These are phyloP conservation scores for Neolamprologus sp. DNA, from an alignment of 2,113 vertebrate species.

Conservation along the genomic window DNA sequence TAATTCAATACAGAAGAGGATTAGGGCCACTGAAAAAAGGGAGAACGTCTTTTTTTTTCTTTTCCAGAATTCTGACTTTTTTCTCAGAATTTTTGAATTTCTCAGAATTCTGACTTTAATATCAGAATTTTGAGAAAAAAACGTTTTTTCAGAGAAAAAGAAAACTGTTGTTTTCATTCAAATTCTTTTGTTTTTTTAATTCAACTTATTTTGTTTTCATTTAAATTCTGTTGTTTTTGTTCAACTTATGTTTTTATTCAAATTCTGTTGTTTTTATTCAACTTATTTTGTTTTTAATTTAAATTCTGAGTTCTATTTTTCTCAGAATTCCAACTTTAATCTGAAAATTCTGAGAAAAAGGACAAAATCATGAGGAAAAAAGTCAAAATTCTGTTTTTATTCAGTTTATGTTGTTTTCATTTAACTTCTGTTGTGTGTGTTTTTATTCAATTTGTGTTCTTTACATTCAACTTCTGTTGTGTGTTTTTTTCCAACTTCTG, in stretches of 20 bases:
- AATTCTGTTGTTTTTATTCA: neutral
- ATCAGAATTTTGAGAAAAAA: neutral
- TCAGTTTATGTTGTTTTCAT: neutral
- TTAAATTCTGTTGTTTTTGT: neutral
- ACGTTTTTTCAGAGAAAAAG: neutral
- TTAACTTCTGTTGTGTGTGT: neutral
- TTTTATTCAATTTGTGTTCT: neutral
- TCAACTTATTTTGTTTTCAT: neutral
- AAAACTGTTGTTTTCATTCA: neutral
- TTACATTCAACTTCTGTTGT: neutral
- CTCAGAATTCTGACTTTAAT: neutral
- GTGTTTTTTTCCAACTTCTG: neutral
- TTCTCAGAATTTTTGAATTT: neutral
- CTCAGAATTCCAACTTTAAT: neutral
- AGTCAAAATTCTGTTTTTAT: neutral
- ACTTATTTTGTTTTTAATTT: neutral
- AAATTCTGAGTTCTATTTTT: neutral
- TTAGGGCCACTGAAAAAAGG: neutral
- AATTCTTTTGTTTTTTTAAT: neutral
- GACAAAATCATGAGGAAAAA: neutral
- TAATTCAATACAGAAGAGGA: neutral
- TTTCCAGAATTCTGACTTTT: neutral
- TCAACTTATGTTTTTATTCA: neutral
- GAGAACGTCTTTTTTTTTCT: neutral
- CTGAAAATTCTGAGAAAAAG: neutral